phyloP scores from a whole-genome alignment of 2,113 vertebrate genomes.

The Riparia riparia region DNA sequence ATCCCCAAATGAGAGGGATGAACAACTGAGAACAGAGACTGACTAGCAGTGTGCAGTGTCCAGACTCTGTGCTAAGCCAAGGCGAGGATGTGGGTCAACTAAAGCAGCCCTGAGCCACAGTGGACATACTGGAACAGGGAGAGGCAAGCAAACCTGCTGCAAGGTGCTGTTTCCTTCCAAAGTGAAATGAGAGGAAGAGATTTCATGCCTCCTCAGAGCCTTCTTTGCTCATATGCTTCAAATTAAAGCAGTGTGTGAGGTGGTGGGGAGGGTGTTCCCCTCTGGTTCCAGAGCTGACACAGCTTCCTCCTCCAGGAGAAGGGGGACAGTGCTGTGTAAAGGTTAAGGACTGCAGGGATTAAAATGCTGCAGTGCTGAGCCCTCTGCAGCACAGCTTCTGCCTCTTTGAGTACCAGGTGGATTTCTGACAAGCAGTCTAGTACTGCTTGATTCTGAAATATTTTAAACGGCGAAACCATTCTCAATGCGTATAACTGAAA shows the following conservation, averaged over 20 bases:
- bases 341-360: neutral
- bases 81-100: neutral
- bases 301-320: neutral
- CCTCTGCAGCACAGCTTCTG: neutral
- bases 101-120: neutral
- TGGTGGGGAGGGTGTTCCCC: neutral
- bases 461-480: slow-evolving; percentile 35
- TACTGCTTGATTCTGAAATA: neutral
- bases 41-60: neutral
- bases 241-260: neutral
- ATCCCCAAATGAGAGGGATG: rapidly evolving
- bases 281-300: neutral
- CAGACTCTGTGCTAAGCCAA: neutral
- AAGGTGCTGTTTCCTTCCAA: neutral
- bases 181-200: neutral
- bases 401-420: neutral
- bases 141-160: neutral
- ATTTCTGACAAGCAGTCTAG: neutral
- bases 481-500: slow-evolving; percentile 27
- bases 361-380: neutral
- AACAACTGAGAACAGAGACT: neutral
- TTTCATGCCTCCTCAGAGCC: neutral
- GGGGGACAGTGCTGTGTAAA: neutral
- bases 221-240: neutral
- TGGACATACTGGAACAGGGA: neutral